Evolutionary conservation across 2,888 invertebrate genomes (phyloP).

Genomic region (Alloscopus bannaensis): DNA sequence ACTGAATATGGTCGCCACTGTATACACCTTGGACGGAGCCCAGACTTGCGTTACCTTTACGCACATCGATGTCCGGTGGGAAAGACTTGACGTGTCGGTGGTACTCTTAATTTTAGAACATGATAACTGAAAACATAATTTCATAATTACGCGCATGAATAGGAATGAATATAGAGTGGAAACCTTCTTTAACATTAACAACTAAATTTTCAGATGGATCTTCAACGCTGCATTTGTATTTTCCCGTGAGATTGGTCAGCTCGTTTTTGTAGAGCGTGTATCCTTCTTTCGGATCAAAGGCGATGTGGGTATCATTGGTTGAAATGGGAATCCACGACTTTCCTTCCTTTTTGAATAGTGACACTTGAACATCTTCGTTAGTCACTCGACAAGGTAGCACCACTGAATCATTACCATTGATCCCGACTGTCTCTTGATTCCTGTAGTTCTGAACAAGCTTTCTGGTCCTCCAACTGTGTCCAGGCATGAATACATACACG

Average conservation of each 20-base stretch:
- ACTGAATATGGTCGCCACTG: too few relatives aligned
- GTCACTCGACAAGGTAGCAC: constrained; percentile 31
- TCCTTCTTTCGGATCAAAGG: constrained; percentile 34
- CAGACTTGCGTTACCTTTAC: too few relatives aligned
- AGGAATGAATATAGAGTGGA: too few relatives aligned
- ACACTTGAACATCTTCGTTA: constrained; percentile 1
- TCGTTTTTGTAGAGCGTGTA: constrained; percentile 24
- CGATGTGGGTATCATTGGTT: too few relatives aligned
- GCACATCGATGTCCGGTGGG: too few relatives aligned
- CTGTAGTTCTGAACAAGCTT: background rate
- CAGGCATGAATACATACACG: constrained; percentile 30
- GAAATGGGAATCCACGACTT: background rate
- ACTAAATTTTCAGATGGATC: constrained; percentile 6
- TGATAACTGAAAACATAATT: too few relatives aligned
- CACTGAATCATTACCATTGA: constrained; percentile 14
- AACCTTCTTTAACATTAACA: constrained; percentile 15
- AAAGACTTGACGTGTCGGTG: too few relatives aligned
- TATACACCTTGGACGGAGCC: too few relatives aligned
- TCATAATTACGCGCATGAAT: too few relatives aligned
- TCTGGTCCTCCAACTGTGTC: background rate
- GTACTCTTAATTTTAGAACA: too few relatives aligned
- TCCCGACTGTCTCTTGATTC: constrained; percentile 12
- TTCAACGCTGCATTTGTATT: constrained; percentile 19
- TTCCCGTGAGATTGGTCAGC: background rate
- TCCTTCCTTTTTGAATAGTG: background rate